Percentiles rank a stretch among this genome's conserved stretches.
Conservation (phyloP, 2,113 vertebrate species). For the Brienomyrus brachyistius region DNA sequence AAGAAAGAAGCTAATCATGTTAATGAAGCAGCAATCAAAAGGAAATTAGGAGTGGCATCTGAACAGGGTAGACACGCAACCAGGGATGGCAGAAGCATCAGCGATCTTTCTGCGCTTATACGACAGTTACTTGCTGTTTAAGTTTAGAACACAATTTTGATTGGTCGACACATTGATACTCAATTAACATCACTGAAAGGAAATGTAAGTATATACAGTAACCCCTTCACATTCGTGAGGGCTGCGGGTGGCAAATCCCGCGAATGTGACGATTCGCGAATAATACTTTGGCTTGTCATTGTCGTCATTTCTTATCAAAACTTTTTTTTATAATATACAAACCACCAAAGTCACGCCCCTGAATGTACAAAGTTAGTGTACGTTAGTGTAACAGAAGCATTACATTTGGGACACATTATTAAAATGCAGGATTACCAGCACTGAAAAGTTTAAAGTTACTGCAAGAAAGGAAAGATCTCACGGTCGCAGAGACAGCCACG, state of each 20-base stretch:
- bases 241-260: too few relatives aligned
- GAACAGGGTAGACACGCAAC: neutral
- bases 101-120: neutral
- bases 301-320: too few relatives aligned
- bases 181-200: neutral
- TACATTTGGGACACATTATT: neutral
- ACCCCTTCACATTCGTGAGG: neutral
- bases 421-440: neutral
- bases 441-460: neutral
- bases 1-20: neutral
- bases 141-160: neutral
- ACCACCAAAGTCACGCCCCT: neutral
- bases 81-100: neutral
- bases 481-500: neutral
- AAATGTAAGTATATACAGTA: neutral
- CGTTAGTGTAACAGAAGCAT: too few relatives aligned
- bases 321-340: neutral
- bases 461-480: neutral
- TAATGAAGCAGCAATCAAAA: neutral
- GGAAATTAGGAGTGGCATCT: neutral
- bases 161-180: neutral
- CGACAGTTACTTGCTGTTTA: neutral
- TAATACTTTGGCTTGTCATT: neutral
- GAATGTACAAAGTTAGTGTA: neutral
- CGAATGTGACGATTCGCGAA: neutral